Evolutionary conservation across 2,888 invertebrate genomes (phyloP).

Genomic region (Nephrotoma flavescens): DNA sequence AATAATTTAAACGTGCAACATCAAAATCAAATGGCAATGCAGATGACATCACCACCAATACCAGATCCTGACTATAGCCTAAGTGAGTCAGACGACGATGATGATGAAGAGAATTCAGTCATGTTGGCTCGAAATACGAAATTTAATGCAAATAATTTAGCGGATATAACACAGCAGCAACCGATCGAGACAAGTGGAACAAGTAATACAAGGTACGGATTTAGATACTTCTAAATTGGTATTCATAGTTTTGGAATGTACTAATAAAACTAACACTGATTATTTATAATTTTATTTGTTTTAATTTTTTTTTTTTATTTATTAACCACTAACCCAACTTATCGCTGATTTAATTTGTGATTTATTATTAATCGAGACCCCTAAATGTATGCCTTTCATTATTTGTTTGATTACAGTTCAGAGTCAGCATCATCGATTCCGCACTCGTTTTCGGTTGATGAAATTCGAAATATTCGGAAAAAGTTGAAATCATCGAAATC

Average conservation of each 20-base stretch:
- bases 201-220: conserved; percentile 49
- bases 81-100: conserved; percentile 69
- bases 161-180: conserved; percentile 15
- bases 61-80: conserved; percentile 86
- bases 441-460: conserved; percentile 76
- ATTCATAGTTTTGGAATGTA: neutral
- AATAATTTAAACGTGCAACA: conserved; percentile 8
- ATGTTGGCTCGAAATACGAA: conserved; percentile 33
- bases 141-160: conserved; percentile 38
- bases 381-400: neutral
- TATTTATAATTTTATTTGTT: neutral
- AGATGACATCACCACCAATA: conserved; percentile 52
- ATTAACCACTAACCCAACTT: neutral
- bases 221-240: neutral
- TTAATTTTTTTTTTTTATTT: neutral
- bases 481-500: conserved; percentile 76
- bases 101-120: conserved; percentile 44
- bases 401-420: neutral
- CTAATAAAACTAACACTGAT: neutral
- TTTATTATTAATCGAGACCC: neutral
- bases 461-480: conserved; percentile 74
- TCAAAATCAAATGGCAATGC: conserved; percentile 9
- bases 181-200: conserved; percentile 56
- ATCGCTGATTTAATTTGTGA: neutral
- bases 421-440: conserved; percentile 41